Conservation (phyloP, 2,888 invertebrate species). For the Agriopis leucophaearia region DNA sequence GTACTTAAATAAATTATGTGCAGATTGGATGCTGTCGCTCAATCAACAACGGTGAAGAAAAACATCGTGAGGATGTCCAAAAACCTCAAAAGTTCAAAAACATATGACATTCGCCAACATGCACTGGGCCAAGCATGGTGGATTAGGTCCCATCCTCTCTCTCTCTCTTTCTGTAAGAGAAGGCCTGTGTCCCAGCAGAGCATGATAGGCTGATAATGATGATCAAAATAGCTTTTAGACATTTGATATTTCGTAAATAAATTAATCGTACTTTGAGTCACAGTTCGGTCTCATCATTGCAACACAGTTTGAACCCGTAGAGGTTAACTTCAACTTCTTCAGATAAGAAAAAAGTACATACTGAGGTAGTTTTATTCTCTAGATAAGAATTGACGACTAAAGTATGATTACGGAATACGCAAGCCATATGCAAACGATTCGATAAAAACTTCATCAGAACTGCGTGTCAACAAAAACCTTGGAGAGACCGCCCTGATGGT, state of each 20-base stretch:
- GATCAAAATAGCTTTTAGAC: background rate
- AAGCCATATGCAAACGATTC: slow-evolving; percentile 31
- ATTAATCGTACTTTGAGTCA: background rate
- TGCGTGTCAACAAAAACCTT: slow-evolving; percentile 56
- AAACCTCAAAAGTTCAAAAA: no score
- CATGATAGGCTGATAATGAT: no score
- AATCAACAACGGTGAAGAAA: no score
- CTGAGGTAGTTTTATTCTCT: slow-evolving; percentile 9
- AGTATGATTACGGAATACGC: background rate
- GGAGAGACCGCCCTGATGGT: slow-evolving; percentile 56
- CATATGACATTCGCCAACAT: no score
- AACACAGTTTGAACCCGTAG: slow-evolving; percentile 17
- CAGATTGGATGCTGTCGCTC: no score
- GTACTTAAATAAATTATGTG: no score
- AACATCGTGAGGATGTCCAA: no score
- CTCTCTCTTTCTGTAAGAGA: no score
- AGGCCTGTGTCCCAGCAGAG: no score
- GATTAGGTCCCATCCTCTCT: no score
- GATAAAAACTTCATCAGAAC: slow-evolving; percentile 37
- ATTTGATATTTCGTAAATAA: background rate
- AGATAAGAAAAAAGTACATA: slow-evolving; percentile 29
- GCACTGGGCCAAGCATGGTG: no score
- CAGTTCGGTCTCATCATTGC: slow-evolving; percentile 2
- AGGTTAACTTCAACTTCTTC: slow-evolving; percentile 27
- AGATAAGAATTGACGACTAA: slow-evolving; percentile 23